Evolutionary conservation across 30 jellyfish, hydroid and myxozoan species (phyloP).

Genomic region (Mastigias papua): DNA sequence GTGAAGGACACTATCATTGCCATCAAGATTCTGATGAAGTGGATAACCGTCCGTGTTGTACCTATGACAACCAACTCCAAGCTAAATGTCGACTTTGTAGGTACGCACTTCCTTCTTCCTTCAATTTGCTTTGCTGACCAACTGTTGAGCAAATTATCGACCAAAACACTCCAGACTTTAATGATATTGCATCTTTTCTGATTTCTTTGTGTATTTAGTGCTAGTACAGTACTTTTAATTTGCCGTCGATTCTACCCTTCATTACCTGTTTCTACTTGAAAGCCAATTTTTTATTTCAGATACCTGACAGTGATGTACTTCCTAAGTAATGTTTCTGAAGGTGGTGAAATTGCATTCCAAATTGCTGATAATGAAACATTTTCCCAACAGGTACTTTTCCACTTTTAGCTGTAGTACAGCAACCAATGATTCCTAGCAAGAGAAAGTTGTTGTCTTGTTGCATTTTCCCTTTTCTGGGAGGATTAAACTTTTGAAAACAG

Average conservation of each 20-base stretch:
- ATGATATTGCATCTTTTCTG: too few relatives aligned
- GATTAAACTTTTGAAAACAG: too few relatives aligned
- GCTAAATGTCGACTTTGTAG: conserved; percentile 83
- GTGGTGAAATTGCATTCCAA: conserved; percentile 77
- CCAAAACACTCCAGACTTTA: too few relatives aligned
- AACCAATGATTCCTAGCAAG: too few relatives aligned
- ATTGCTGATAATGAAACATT: conserved; percentile 77
- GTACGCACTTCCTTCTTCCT: background rate
- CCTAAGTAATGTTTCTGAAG: conserved; percentile 72
- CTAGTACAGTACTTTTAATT: too few relatives aligned
- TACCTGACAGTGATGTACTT: conserved; percentile 70
- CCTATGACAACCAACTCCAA: conserved; percentile 51
- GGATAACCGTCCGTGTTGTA: conserved; percentile 88
- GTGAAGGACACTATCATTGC: conserved; percentile 90
- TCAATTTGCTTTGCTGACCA: too few relatives aligned
- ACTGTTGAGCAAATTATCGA: background rate
- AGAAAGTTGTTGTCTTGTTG: too few relatives aligned
- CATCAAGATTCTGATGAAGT: conserved; percentile 89
- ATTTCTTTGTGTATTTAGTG: too few relatives aligned
- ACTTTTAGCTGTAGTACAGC: too few relatives aligned
- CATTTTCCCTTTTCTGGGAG: too few relatives aligned
- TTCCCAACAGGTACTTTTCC: conserved; percentile 37
- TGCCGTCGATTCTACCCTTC: too few relatives aligned
- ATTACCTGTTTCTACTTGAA: too few relatives aligned
- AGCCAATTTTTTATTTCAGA: conserved; percentile 28